Evolutionary conservation across 2,888 invertebrate species (phyloP).

Genomic region (Lycophotia porphyrea): DNA sequence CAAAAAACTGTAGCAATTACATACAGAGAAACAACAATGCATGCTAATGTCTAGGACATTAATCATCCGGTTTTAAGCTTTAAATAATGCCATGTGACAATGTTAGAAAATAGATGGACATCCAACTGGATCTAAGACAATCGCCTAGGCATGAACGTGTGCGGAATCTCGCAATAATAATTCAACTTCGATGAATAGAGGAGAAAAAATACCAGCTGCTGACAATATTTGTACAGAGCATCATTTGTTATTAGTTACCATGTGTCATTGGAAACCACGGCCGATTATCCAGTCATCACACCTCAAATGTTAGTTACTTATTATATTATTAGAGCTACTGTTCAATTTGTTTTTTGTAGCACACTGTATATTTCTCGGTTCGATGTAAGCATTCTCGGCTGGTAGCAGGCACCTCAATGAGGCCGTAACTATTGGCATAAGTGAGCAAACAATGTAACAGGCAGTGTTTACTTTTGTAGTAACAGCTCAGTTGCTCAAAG

Average conservation of each 20-base stretch:
- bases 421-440: slow-evolving; percentile 82
- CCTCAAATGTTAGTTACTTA: slow-evolving; percentile 70
- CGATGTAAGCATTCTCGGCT: slow-evolving; percentile 65
- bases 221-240: slow-evolving; percentile 74
- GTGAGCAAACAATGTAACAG: slow-evolving; percentile 79
- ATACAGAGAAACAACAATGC: slow-evolving; percentile 80
- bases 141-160: slow-evolving; percentile 68
- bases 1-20: slow-evolving; percentile 83
- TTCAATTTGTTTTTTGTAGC: slow-evolving; percentile 70
- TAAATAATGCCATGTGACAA: slow-evolving; percentile 78
- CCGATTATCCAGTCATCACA: slow-evolving; percentile 72
- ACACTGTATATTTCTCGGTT: slow-evolving; percentile 55
- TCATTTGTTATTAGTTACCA: slow-evolving; percentile 74
- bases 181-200: slow-evolving; percentile 69
- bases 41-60: slow-evolving; percentile 80
- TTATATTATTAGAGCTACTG: slow-evolving; percentile 74
- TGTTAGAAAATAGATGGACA: slow-evolving; percentile 71
- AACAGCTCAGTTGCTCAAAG: slow-evolving; percentile 70
- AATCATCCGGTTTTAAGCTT: slow-evolving; percentile 81
- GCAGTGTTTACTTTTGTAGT: slow-evolving; percentile 78
- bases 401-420: slow-evolving; percentile 78
- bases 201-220: slow-evolving; percentile 72
- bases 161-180: slow-evolving; percentile 70
- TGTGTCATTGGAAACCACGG: slow-evolving; percentile 68
- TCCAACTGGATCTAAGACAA: slow-evolving; percentile 75